These are phyloP conservation scores for Drosophila anceps DNA, from an alignment of 2,888 invertebrate species.

Conservation along the genomic window DNA sequence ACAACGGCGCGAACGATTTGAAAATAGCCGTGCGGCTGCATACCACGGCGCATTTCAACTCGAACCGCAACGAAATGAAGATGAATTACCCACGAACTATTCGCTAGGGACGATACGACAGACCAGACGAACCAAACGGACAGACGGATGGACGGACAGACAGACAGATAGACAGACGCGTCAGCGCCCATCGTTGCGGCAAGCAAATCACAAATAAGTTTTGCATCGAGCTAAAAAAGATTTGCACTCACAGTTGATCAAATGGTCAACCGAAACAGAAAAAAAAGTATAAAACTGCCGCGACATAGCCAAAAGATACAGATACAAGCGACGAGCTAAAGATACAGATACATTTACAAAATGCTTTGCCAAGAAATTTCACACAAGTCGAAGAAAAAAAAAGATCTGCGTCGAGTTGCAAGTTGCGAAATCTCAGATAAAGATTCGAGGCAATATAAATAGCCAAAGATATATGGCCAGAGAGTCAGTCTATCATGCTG, in stretches of 20 bases:
- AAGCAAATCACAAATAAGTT: constrained; percentile 76
- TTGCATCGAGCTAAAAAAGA: constrained; percentile 60
- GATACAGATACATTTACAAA: constrained; percentile 63
- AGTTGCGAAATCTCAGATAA: constrained; percentile 72
- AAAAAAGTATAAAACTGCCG: constrained; percentile 43
- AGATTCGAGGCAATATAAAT: constrained; percentile 73
- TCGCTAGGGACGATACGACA: constrained; percentile 46
- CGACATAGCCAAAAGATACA: constrained; percentile 45
- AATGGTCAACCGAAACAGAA: constrained; percentile 64
- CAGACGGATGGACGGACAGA: constrained; percentile 5
- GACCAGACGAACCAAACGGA: constrained; percentile 10
- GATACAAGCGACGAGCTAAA: constrained; percentile 35
- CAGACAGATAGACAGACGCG: constrained; percentile 22
- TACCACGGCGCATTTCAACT: constrained; percentile 80
- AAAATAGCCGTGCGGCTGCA: constrained; percentile 74
- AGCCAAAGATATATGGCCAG: constrained; percentile 58
- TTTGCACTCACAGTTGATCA: constrained; percentile 76
- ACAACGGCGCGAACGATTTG: constrained; percentile 68
- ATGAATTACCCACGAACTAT: constrained; percentile 79
- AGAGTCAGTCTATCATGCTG: constrained; percentile 26
- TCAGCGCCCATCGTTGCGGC: constrained; percentile 52
- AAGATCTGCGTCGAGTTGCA: constrained; percentile 25
- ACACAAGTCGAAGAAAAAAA: constrained; percentile 18
- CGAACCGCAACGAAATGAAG: constrained; percentile 84
- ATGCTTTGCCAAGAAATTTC: constrained; percentile 72